These are phyloP conservation scores for Gallinago undulata DNA, from an alignment of 2,113 vertebrate genomes.

Conservation along the genomic window DNA sequence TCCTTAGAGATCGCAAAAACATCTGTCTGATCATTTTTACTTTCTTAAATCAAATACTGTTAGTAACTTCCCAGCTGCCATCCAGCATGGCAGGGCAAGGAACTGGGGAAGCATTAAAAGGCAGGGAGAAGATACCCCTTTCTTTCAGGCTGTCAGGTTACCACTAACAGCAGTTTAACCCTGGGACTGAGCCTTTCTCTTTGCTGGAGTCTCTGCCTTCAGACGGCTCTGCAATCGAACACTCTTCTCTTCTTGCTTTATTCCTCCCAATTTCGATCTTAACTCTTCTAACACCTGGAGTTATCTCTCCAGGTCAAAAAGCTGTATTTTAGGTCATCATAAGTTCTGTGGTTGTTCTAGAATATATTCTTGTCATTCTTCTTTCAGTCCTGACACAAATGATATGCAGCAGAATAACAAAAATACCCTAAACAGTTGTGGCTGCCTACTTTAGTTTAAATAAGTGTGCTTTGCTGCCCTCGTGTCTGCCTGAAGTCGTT, in stretches of 20 bases:
- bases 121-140: neutral
- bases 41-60: neutral
- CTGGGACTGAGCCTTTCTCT: neutral
- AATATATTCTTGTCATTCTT: neutral
- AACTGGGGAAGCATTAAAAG: neutral
- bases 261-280: neutral
- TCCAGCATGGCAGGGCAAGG: neutral
- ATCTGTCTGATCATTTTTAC: constrained; percentile 14
- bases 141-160: neutral
- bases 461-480: neutral
- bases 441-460: neutral
- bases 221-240: neutral
- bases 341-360: neutral
- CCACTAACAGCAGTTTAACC: neutral
- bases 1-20: neutral
- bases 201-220: neutral
- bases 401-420: neutral
- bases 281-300: neutral
- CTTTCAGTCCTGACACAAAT: neutral
- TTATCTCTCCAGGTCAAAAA: neutral
- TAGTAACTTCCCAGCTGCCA: neutral
- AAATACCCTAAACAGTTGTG: neutral
- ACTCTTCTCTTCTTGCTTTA: neutral
- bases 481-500: neutral
- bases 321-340: neutral